phyloP scores from a whole-genome alignment of 2,888 invertebrate species.

The Eupelmus urozonus region DNA sequence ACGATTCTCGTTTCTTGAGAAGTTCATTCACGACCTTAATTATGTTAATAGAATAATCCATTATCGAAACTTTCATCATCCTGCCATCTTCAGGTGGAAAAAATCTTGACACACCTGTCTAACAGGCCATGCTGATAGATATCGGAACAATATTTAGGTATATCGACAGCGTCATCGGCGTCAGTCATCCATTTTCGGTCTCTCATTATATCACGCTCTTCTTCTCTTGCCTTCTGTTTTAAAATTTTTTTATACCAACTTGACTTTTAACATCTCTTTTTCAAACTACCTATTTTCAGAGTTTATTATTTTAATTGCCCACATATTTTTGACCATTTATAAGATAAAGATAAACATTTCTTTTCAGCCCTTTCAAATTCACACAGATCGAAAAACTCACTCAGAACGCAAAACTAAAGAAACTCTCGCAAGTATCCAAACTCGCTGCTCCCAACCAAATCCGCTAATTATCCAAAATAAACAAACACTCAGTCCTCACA shows the following conservation, averaged over 20 bases:
- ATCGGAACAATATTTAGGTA: slow-evolving; percentile 31
- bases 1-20: background rate
- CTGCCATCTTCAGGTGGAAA: background rate
- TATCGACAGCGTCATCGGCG: slow-evolving; percentile 13
- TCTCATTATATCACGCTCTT: too few species aligned
- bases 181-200: background rate
- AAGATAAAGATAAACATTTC: too few species aligned
- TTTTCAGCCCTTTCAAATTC: too few species aligned
- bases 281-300: too few species aligned
- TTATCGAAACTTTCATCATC: slow-evolving; percentile 35
- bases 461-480: too few species aligned
- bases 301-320: background rate
- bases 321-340: too few species aligned
- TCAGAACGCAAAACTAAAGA: too few species aligned
- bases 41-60: slow-evolving; percentile 45
- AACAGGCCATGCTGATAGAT: slow-evolving; percentile 34
- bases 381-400: too few species aligned
- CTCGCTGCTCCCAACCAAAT: too few species aligned
- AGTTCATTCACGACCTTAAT: slow-evolving; percentile 20
- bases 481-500: too few species aligned
- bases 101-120: slow-evolving; percentile 27
- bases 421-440: too few species aligned
- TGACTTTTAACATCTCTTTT: background rate
- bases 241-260: background rate
- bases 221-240: background rate